phyloP scores from a whole-genome alignment of 64 coral and sea anemone species.

The Dendronephthya gigantea region DNA sequence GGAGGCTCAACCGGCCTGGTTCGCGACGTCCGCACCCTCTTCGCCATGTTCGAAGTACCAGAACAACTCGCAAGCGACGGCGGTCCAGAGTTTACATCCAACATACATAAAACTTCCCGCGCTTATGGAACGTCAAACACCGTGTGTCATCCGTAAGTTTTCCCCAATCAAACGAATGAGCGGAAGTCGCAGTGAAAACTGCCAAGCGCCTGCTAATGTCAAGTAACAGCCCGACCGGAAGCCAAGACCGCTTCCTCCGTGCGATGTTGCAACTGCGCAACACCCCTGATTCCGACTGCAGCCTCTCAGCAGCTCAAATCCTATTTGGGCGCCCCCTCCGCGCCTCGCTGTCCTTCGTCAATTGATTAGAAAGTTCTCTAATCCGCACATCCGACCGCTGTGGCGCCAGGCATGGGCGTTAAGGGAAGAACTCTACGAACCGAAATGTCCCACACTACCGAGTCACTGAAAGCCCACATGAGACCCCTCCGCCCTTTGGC shows the following conservation, averaged over 20 bases:
- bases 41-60: slow-evolving; percentile 31
- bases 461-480: slow-evolving; percentile 15
- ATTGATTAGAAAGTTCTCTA: slow-evolving; percentile 28
- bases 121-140: slow-evolving; percentile 12
- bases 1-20: slow-evolving; percentile 11
- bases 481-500: slow-evolving; percentile 28
- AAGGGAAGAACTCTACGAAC: not conserved
- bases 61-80: slow-evolving; percentile 31
- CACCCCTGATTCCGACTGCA: slow-evolving; percentile 26
- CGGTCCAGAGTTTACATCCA: slow-evolving; percentile 41
- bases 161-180: not conserved
- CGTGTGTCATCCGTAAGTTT: not conserved
- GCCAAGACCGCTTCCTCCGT: slow-evolving; percentile 35
- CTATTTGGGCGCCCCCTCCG: slow-evolving; percentile 12
- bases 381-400: slow-evolving; percentile 19
- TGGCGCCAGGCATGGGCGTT: slow-evolving; percentile 32
- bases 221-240: slow-evolving; percentile 30
- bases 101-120: slow-evolving; percentile 17
- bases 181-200: slow-evolving; percentile 4
- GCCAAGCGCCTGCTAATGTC: slow-evolving; percentile 37
- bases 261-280: slow-evolving; percentile 34
- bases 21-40: slow-evolving; percentile 16
- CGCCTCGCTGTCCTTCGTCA: slow-evolving; percentile 7
- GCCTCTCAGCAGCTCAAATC: slow-evolving; percentile 23
- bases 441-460: not conserved